Evolutionary conservation across 2,113 vertebrate species (phyloP).

Genomic region (Elephantulus edwardii): DNA sequence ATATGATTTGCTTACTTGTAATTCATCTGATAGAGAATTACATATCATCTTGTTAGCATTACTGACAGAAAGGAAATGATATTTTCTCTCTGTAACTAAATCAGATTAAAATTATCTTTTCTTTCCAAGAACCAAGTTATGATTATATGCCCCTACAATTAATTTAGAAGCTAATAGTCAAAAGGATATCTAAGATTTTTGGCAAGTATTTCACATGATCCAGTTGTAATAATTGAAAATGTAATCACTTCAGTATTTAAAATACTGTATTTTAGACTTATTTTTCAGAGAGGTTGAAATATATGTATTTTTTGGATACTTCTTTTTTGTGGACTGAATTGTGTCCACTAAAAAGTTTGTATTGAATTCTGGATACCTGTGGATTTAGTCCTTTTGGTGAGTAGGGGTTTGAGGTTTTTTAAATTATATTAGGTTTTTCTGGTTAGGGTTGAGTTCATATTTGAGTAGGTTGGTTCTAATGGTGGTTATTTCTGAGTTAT

Average conservation of each 20-base stretch:
- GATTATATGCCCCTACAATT: conserved; percentile 42
- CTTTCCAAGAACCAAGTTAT: conserved; percentile 53
- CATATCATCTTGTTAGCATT: conserved; percentile 53
- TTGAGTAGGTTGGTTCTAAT: not conserved
- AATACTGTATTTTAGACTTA: not conserved
- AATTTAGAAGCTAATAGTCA: conserved; percentile 52
- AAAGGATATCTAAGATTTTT: conserved; percentile 48
- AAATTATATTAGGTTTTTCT: too few relatives aligned
- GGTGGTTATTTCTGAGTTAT: not conserved
- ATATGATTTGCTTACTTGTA: conserved; percentile 55
- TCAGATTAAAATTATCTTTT: conserved; percentile 58
- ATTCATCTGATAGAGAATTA: conserved; percentile 57
- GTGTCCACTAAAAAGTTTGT: not conserved
- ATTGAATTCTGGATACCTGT: not conserved
- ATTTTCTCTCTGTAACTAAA: conserved; percentile 62
- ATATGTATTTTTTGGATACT: not conserved
- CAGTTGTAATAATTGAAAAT: conserved; percentile 44
- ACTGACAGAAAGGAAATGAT: conserved; percentile 57
- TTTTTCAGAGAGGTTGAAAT: not conserved
- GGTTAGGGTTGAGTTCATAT: not conserved
- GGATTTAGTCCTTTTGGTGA: too few relatives aligned
- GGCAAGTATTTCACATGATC: conserved; percentile 53
- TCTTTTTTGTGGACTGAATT: not conserved
- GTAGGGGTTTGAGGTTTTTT: too few relatives aligned
- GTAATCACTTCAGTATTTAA: conserved; percentile 24